Evolutionary conservation across 2,113 vertebrate genomes (phyloP).

Genomic region (Percopsis transmontana): DNA sequence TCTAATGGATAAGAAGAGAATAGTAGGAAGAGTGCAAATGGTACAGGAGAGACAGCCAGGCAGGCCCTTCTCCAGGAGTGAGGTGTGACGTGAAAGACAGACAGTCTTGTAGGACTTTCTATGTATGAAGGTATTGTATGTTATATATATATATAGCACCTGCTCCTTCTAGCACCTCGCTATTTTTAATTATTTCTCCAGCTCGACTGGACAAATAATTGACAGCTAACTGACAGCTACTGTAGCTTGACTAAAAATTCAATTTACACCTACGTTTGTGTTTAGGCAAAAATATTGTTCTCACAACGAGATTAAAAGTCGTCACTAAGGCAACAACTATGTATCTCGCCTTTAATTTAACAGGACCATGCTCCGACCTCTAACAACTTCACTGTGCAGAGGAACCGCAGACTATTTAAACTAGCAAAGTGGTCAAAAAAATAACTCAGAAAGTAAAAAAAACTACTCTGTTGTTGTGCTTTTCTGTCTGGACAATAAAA

Average conservation of each 20-base stretch:
- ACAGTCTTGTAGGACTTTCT: constrained; percentile 13
- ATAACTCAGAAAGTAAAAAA: not conserved
- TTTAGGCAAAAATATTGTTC: too few relatives aligned
- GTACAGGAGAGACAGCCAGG: constrained; percentile 16
- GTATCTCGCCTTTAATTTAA: not conserved
- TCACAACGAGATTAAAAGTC: too few relatives aligned
- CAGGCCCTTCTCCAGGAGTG: not conserved
- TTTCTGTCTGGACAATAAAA: not conserved
- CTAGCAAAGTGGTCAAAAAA: not conserved
- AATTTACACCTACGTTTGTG: too few relatives aligned
- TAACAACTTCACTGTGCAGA: not conserved
- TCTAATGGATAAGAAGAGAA: constrained; percentile 38
- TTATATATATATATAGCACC: constrained; percentile 1
- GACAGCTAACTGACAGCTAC: not conserved
- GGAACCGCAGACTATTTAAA: not conserved
- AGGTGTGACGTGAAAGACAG: not conserved
- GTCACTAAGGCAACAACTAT: too few relatives aligned
- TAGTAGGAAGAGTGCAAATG: constrained; percentile 19
- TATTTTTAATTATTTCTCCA: not conserved
- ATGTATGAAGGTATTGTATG: constrained; percentile 11
- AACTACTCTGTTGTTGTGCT: not conserved
- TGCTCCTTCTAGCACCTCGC: not conserved
- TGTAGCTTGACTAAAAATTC: too few relatives aligned
- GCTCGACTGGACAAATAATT: too few relatives aligned
- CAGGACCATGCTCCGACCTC: not conserved